Percentiles rank a stretch among this genome's conserved stretches.
These are phyloP conservation scores for Stramonita haemastoma DNA, from an alignment of 2,888 invertebrate genomes.

Conservation along the genomic window DNA sequence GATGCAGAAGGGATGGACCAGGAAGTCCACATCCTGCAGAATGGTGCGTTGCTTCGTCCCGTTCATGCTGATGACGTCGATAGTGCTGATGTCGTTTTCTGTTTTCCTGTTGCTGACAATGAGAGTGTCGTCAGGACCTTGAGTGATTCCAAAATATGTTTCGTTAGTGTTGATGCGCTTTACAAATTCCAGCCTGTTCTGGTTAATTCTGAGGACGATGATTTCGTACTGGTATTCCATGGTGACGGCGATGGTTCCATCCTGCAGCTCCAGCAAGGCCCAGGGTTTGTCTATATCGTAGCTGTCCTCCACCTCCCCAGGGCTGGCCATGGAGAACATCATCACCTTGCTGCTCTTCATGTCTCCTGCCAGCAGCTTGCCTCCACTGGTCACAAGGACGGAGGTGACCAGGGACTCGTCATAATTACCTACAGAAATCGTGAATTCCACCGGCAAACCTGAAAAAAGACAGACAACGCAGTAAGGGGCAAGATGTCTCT, in stretches of 20 bases:
- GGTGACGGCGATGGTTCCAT: conserved; percentile 9
- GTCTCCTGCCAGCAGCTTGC: not conserved
- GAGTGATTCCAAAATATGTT: not conserved
- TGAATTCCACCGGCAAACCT: not conserved
- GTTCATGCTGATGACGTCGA: conserved; percentile 25
- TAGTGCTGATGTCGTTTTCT: not conserved
- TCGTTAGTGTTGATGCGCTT: not conserved
- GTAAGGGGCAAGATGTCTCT: too few species aligned
- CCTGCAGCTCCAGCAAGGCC: conserved; percentile 9
- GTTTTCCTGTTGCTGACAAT: not conserved
- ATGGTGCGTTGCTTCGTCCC: not conserved
- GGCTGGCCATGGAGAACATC: not conserved
- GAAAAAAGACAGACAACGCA: too few species aligned
- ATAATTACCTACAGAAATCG: not conserved
- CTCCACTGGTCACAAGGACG: not conserved
- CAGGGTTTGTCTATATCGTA: not conserved
- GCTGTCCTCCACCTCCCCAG: not conserved
- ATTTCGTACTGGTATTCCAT: not conserved
- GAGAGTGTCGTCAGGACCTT: conserved; percentile 13
- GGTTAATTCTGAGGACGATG: not conserved
- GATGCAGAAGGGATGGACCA: conserved; percentile 1
- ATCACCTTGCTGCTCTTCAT: not conserved
- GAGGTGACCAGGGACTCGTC: not conserved
- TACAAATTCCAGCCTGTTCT: not conserved
- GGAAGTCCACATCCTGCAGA: not conserved